phyloP scores from a whole-genome alignment of 2,113 vertebrate species.

The Protomyctophum bolini region DNA sequence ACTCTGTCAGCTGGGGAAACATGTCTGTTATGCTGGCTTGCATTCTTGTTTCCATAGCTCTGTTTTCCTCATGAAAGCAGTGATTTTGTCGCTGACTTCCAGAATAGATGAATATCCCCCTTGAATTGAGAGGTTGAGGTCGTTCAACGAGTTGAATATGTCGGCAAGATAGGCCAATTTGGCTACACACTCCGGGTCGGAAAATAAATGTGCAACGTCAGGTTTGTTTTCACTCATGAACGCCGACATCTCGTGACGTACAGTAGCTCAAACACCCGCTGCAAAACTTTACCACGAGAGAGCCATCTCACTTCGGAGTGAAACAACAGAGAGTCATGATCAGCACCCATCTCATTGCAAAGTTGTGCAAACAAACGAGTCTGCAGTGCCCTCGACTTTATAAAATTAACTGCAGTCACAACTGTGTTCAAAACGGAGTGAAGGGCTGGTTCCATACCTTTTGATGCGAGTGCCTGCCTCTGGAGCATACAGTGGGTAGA shows the following conservation, averaged over 20 bases:
- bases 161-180: constrained; percentile 12
- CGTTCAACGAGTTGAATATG: constrained; percentile 27
- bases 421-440: constrained; percentile 34
- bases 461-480: constrained; percentile 34
- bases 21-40: neutral
- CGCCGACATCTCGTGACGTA: constrained; percentile 1
- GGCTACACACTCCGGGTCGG: neutral
- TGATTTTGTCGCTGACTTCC: constrained; percentile 36
- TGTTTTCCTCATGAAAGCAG: constrained; percentile 28
- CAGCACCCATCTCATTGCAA: constrained; percentile 18
- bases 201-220: neutral
- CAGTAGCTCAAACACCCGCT: constrained; percentile 28
- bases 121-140: constrained; percentile 23
- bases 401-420: constrained; percentile 24
- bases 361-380: constrained; percentile 26
- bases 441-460: constrained; percentile 23
- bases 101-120: constrained; percentile 16
- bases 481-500: constrained; percentile 20
- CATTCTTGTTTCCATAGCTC: constrained; percentile 20
- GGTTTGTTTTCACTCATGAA: neutral
- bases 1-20: too few species aligned
- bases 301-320: constrained; percentile 26
- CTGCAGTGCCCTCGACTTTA: constrained; percentile 24
- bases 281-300: constrained; percentile 19
- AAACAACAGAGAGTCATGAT: constrained; percentile 3